phyloP scores from a whole-genome alignment of 2,113 vertebrate species.

The Ptychochromis oligacanthus region DNA sequence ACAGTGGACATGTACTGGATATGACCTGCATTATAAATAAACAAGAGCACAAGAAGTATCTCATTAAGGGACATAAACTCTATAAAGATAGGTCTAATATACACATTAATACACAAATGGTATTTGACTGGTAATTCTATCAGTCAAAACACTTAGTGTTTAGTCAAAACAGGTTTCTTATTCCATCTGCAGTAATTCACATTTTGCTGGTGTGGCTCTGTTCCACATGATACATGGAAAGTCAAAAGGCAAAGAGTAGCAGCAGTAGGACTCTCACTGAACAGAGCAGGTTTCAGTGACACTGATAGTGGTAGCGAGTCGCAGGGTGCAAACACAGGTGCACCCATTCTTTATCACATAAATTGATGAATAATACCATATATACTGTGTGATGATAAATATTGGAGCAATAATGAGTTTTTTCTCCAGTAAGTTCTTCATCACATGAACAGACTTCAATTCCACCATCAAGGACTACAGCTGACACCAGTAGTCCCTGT shows the following conservation, averaged over 20 bases:
- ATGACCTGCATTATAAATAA: slow-evolving; percentile 82
- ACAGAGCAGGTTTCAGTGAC: too few relatives aligned
- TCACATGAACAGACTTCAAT: too few relatives aligned
- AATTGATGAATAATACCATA: too few relatives aligned
- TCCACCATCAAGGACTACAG: too few relatives aligned
- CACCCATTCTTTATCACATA: too few relatives aligned
- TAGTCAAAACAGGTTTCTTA: neutral
- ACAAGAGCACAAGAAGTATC: neutral
- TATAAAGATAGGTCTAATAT: neutral
- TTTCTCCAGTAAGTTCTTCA: too few relatives aligned
- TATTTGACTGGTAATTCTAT: neutral
- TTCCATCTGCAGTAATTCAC: too few relatives aligned
- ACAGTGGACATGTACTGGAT: slow-evolving; percentile 98
- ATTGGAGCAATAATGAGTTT: neutral
- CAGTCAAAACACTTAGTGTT: neutral
- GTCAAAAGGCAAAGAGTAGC: neutral
- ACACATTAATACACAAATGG: neutral
- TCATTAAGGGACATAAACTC: neutral
- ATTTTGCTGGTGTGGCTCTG: too few relatives aligned
- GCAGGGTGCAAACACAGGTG: too few relatives aligned
- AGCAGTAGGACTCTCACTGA: neutral
- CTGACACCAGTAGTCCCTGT: too few relatives aligned
- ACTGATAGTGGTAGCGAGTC: too few relatives aligned
- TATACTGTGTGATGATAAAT: neutral
- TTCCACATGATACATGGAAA: neutral